Evolutionary conservation across 2,888 invertebrate genomes (phyloP), one percentile per base, ranked within the genome.

Genomic region (Penaeus monodon): DNA sequence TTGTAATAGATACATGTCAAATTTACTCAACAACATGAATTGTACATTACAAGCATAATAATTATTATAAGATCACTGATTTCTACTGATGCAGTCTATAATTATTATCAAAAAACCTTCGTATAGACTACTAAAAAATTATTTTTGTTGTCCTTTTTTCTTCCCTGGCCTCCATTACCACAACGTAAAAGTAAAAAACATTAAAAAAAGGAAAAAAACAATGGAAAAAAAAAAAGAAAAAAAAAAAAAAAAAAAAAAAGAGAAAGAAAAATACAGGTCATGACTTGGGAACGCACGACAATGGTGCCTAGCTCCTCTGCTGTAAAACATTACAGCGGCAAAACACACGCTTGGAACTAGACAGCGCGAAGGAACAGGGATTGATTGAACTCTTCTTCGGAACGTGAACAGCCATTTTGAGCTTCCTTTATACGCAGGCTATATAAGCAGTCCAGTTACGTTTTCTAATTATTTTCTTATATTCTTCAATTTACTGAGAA

Each of bases 11-110:
- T 86, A 78, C 78, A 86, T 82, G 82, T 86, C 86, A 86, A 81
- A 82, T 82, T 81, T 86, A 86, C 82, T 86, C 82, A 86, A 86
- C 86, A 86, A 86, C 86, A 86, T 82, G 86, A 86, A 86, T 86
- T 86, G 86, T 86, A 86, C 86, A 83, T 86, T 78, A 78, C 64
- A 82, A 86, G 82, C 82, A 86, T 82, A 82, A 86, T 86, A 80
- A 84, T 66, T 81, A 79, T 84, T 65, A 63, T 83, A 82, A 78
- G 70, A 78, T 86, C 82, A 86, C 86, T 82, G 86, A 78, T 86
- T 86, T 77, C 86, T 86, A 86, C 82, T 57, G 57, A 57, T 57
- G 57, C 57, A 57, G 57, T 57, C 57, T 57, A 57, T 57, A 57
- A 57, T 57, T 57, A 49, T 49, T 49, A 57, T 57, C 57, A 57